Evolutionary conservation across 2,113 vertebrate species (phyloP).

Genomic region (Nymphicus hollandicus): DNA sequence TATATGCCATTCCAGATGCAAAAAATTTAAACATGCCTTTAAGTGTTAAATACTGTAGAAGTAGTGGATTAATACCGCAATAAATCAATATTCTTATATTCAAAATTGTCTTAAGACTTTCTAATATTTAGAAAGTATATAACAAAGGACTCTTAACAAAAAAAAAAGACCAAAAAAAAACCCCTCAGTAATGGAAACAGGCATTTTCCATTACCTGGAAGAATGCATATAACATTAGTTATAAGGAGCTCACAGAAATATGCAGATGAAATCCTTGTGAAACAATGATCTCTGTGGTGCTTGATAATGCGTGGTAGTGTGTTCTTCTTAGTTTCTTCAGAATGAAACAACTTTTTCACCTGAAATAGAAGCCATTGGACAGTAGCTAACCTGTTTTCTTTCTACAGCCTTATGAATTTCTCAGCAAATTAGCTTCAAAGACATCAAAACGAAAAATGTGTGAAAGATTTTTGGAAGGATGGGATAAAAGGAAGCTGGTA

Average conservation of each 20-base stretch:
- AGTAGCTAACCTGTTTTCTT: slow-evolving; percentile 26
- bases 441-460: slow-evolving; percentile 12
- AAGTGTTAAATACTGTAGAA: neutral
- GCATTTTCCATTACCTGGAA: neutral
- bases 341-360: neutral
- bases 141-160: neutral
- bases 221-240: neutral
- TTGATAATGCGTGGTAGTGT: neutral
- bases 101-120: neutral
- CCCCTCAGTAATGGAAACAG: neutral
- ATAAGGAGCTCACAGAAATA: neutral
- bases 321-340: neutral
- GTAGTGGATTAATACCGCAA: neutral
- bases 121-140: neutral
- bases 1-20: neutral
- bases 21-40: neutral
- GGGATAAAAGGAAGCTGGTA: slow-evolving; percentile 15
- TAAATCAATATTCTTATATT: neutral
- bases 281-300: neutral
- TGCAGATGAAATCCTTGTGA: neutral
- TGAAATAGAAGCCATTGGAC: slow-evolving; percentile 36
- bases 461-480: neutral
- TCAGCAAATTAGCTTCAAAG: slow-evolving; percentile 23
- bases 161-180: neutral
- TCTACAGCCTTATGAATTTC: neutral